phyloP scores from a whole-genome alignment of 1,140 invertebrate species.

The Papilio polytes region DNA sequence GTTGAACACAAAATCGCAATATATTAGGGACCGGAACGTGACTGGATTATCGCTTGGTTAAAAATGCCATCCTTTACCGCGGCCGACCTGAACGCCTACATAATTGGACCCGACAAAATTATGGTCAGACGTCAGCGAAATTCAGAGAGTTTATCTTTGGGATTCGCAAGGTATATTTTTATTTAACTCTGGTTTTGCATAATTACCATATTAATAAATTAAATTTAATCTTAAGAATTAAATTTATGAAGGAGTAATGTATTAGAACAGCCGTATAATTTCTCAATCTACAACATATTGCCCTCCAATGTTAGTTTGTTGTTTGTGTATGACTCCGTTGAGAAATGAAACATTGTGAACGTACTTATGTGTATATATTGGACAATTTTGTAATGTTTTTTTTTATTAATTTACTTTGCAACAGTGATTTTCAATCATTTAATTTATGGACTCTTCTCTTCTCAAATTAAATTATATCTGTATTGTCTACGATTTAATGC shows the following conservation, averaged over 20 bases:
- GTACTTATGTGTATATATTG: no score
- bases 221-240: no score
- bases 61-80: slow-evolving; percentile 9
- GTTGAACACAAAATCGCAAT: slow-evolving; percentile 36
- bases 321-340: background rate
- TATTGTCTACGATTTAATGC: no score
- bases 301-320: background rate
- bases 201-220: no score
- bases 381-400: background rate
- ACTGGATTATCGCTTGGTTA: slow-evolving; percentile 31
- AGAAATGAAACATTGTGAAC: background rate
- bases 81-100: slow-evolving; percentile 1
- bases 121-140: background rate
- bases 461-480: no score
- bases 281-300: background rate
- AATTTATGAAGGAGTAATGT: background rate
- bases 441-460: no score
- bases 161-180: background rate
- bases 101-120: slow-evolving; percentile 12
- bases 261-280: background rate
- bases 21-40: slow-evolving; percentile 31
- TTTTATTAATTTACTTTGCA: no score
- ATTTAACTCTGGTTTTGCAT: no score
- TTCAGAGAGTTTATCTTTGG: background rate
- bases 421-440: no score